Percentiles rank a stretch among this genome's conserved stretches.
phyloP scores from a whole-genome alignment of 2,888 invertebrate genomes.

The Caradrina clavipalpis region DNA sequence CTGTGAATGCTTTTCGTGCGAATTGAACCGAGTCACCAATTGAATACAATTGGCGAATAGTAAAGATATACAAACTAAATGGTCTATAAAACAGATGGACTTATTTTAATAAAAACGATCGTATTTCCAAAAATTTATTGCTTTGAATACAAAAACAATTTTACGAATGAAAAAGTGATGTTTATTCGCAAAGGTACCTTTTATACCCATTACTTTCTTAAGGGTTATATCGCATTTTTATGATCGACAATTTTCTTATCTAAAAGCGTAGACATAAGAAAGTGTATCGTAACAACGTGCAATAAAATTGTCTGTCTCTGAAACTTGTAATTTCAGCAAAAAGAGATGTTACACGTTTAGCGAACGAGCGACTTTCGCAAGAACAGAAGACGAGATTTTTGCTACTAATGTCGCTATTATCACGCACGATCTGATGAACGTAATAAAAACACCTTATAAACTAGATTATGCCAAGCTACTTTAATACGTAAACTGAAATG shows the following conservation, averaged over 20 bases:
- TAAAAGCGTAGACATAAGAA: conserved; percentile 36
- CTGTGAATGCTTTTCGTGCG: conserved; percentile 11
- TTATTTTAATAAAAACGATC: conserved; percentile 45
- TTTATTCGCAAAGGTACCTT: conserved; percentile 53
- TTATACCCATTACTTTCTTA: conserved; percentile 52
- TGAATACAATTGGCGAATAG: conserved; percentile 18
- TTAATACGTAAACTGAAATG: neutral
- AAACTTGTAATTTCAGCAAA: conserved; percentile 56
- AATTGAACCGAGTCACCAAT: neutral
- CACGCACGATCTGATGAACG: conserved; percentile 60
- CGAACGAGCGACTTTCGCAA: conserved; percentile 47
- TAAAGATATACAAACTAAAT: conserved; percentile 28
- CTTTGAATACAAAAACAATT: conserved; percentile 56
- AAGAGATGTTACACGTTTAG: conserved; percentile 50
- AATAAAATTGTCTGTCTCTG: conserved; percentile 40
- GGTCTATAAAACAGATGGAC: conserved; percentile 40
- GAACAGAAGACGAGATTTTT: conserved; percentile 64
- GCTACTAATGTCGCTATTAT: conserved; percentile 69
- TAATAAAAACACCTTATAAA: conserved; percentile 51
- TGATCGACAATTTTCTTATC: conserved; percentile 48
- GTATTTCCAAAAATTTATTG: conserved; percentile 55
- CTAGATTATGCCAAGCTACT: conserved; percentile 1
- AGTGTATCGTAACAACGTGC: conserved; percentile 34
- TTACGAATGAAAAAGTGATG: conserved; percentile 59
- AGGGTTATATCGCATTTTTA: conserved; percentile 56